Conservation (phyloP, 2,797 vertebrate species). For the Lagodon rhomboides region DNA sequence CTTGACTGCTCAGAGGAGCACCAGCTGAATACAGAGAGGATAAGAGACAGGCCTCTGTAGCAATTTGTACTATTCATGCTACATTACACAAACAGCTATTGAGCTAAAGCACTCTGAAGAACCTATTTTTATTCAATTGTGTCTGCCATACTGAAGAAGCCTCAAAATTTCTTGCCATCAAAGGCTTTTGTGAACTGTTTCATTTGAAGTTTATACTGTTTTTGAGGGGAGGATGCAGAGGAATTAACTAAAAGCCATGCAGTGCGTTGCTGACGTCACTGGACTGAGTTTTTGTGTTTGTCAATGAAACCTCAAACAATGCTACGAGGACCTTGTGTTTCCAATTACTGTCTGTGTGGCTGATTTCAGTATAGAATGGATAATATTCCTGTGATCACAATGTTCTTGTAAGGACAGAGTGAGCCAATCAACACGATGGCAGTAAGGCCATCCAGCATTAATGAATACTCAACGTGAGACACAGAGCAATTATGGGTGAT, state of each 20-base stretch:
- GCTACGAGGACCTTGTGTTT: conserved; percentile 33
- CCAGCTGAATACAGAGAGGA: conserved; percentile 58
- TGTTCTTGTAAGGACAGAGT: conserved; percentile 54
- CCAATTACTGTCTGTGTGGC: conserved; percentile 44
- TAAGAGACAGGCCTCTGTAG: conserved; percentile 67
- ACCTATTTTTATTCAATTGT: conserved; percentile 65
- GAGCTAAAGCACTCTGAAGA: conserved; percentile 63
- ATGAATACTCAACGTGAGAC: conserved; percentile 71
- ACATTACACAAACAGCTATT: conserved; percentile 77
- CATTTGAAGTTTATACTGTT: conserved; percentile 24
- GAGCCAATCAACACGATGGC: conserved; percentile 62
- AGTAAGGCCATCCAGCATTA: conserved; percentile 55
- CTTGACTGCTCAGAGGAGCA: conserved; percentile 54
- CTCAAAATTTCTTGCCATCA: conserved; percentile 32
- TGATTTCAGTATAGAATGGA: conserved; percentile 40
- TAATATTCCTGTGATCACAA: conserved; percentile 49
- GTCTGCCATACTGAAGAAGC: conserved; percentile 32
- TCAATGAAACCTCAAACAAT: conserved; percentile 34
- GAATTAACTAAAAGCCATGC: conserved; percentile 1
- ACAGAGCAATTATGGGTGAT: conserved; percentile 71
- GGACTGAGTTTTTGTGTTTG: conserved; percentile 32
- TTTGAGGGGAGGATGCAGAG: conserved; percentile 11
- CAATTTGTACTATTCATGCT: conserved; percentile 78
- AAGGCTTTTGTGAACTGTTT: conserved; percentile 42
- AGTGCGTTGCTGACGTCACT: conserved; percentile 13